Evolutionary conservation across 2,113 vertebrate genomes (phyloP).

Genomic region (Pseudopodoces humilis): DNA sequence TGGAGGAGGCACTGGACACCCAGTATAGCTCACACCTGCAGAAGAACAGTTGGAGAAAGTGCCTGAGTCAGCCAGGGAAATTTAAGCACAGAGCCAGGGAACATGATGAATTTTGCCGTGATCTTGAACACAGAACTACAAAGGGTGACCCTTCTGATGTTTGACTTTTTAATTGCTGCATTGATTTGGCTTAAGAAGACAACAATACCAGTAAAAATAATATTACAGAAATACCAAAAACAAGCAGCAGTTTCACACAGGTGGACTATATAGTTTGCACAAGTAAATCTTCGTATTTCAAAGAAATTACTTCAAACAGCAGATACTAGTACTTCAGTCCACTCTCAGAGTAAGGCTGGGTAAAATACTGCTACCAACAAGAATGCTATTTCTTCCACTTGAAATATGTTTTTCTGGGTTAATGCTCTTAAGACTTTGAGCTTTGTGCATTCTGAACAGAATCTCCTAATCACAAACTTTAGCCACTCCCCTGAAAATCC

Average conservation of each 20-base stretch:
- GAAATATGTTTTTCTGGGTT: neutral
- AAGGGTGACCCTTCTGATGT: neutral
- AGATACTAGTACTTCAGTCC: neutral
- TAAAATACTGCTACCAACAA: neutral
- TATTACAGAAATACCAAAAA: neutral
- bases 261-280: neutral
- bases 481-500: neutral
- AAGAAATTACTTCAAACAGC: neutral
- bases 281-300: neutral
- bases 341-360: neutral
- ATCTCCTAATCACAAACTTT: neutral
- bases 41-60: neutral
- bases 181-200: neutral
- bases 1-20: conserved; percentile 77
- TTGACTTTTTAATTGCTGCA: neutral
- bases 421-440: neutral
- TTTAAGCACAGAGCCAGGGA: neutral
- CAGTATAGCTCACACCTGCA: conserved; percentile 81
- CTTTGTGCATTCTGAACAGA: neutral
- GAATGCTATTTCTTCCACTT: neutral
- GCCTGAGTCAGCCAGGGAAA: neutral
- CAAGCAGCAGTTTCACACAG: neutral
- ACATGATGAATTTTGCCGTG: neutral
- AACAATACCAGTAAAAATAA: neutral
- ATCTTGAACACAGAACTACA: neutral